Evolutionary conservation across 2,113 vertebrate species (phyloP), one percentile per base, ranked within the genome.

Genomic region (Stomatorhinus ivindoensis): DNA sequence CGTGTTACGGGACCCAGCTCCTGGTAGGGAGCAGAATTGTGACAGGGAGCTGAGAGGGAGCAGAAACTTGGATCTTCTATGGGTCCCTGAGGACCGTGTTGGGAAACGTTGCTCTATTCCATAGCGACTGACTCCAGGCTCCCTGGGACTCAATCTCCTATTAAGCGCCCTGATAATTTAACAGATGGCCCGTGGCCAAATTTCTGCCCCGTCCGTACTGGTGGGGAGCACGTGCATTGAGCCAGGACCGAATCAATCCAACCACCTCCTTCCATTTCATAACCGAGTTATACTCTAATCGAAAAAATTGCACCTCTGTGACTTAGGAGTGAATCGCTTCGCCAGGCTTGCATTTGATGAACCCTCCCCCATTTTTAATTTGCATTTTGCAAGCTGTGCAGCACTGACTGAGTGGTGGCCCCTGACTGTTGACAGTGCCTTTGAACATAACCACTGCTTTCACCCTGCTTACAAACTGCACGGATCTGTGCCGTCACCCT

Each of bases 391-490:
- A 89, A 31, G 27, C 85, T 61, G 87, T 17, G 15, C 35, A n/a
- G 92, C 94, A 95, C 93, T 93, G 92, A 69, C 93, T 93, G 95
- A 94, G 94, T 95, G 94, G 95, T 92, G 42, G 92, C 94, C 94
- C 95, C 95, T 94, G 95, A 94, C 92, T 95, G 96, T 95, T 94
- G 95, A 95, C 94, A 94, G 92, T 53, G 89, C 92, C 93, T 94
- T 93, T 94, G 95, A 94, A 92, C 93, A 91, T 91, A 89, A 88
- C 87, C 93, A 91, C 90, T 93, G 94, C 94, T 96, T 95, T 95
- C 94, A 95, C 93, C 94, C 91, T 93, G 92, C 93, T 94, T 94
- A 94, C 90, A 91, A 92, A 89, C 90, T 90, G 90, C 90, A 92
- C 91, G 93, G 91, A 94, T 92, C 91, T 90, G 90, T 88, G 89